Evolutionary conservation across 2,888 invertebrate species (phyloP).

Genomic region (Dyspetes luteomarginatus): DNA sequence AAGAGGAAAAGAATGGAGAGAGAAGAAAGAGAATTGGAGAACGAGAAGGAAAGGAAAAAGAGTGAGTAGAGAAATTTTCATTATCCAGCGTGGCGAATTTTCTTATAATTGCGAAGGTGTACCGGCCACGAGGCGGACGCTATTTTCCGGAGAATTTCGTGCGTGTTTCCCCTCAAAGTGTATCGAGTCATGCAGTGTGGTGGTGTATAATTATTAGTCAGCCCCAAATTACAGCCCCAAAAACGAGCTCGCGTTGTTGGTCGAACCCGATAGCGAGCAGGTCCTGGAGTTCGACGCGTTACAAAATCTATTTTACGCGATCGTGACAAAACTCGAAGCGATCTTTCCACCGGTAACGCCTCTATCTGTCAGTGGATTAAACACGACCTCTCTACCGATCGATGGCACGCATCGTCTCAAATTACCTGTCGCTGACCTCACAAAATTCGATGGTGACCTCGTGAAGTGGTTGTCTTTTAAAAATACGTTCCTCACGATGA

Average conservation of each 20-base stretch:
- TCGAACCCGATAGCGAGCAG: not conserved
- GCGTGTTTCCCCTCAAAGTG: no score
- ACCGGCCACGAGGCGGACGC: no score
- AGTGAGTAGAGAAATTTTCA: no score
- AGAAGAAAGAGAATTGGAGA: no score
- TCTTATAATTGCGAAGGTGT: no score
- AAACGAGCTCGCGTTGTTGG: not conserved
- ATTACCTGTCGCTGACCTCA: constrained; percentile 44
- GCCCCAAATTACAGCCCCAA: no score
- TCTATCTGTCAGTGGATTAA: not conserved
- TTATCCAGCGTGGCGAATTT: no score
- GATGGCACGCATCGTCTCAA: constrained; percentile 23
- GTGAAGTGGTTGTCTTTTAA: constrained; percentile 54
- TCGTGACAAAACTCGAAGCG: not conserved
- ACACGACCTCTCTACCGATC: constrained; percentile 7
- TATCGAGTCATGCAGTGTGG: no score
- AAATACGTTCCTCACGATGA: constrained; percentile 51
- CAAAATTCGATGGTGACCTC: constrained; percentile 60
- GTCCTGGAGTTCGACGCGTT: constrained; percentile 11
- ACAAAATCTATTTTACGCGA: constrained; percentile 13
- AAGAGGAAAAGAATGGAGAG: no score
- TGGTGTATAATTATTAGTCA: no score
- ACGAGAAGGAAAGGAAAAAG: no score
- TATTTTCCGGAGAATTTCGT: no score
- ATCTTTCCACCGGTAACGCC: not conserved